phyloP scores from a whole-genome alignment of 2,888 invertebrate species.

The Dione vanillae region DNA sequence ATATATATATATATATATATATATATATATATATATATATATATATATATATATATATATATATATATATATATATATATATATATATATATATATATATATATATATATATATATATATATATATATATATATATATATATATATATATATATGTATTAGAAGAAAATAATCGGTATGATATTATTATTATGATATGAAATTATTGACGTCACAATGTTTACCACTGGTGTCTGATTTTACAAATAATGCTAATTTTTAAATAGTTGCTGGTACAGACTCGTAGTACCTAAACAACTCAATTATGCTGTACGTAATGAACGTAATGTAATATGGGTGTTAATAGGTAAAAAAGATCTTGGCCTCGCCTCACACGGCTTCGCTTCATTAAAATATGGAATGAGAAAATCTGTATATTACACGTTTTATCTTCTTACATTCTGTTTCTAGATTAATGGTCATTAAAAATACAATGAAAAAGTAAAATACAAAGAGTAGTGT shows the following conservation, averaged over 20 bases:
- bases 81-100: too few species aligned
- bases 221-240: too few species aligned
- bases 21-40: too few species aligned
- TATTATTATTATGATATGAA: too few species aligned
- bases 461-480: not conserved
- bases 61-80: too few species aligned
- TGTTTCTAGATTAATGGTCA: not conserved
- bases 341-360: conserved; percentile 38
- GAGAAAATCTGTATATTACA: conserved; percentile 31
- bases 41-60: too few species aligned
- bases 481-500: not conserved
- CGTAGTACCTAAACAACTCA: not conserved
- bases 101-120: too few species aligned
- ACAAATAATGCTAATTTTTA: not conserved
- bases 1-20: too few species aligned
- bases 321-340: conserved; percentile 37
- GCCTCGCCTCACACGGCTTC: conserved; percentile 32
- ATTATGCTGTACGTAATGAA: not conserved
- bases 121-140: too few species aligned
- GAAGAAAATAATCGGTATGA: too few species aligned
- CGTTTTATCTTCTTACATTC: conserved; percentile 8
- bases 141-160: too few species aligned
- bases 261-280: not conserved
- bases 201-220: too few species aligned
- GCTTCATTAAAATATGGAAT: conserved; percentile 39